phyloP scores from a whole-genome alignment of 2,113 vertebrate species.

The Dicerorhinus sumatrensis region DNA sequence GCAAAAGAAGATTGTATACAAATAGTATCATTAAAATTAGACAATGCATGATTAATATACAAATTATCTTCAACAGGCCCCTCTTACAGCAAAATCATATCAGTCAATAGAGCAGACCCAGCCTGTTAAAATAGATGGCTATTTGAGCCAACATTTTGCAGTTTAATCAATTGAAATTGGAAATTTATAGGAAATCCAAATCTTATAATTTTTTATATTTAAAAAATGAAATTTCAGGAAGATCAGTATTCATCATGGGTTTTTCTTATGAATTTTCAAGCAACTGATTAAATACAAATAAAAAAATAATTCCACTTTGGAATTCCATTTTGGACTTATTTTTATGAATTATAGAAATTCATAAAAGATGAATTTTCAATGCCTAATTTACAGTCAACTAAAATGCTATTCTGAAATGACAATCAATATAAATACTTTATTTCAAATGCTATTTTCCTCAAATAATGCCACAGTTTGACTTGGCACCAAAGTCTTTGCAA shows the following conservation, averaged over 20 bases:
- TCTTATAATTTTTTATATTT: background rate
- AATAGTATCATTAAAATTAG: conserved; percentile 79
- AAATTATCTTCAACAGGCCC: conserved; percentile 76
- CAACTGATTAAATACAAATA: background rate
- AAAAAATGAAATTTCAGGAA: background rate
- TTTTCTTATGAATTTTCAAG: background rate
- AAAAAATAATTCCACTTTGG: conserved; percentile 70
- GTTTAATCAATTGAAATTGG: background rate
- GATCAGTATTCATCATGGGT: background rate
- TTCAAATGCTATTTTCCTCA: background rate
- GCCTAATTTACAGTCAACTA: conserved; percentile 46
- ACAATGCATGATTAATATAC: conserved; percentile 76
- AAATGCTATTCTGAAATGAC: conserved; percentile 62
- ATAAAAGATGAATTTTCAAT: conserved; percentile 59
- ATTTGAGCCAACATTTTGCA: background rate
- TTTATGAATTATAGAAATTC: background rate
- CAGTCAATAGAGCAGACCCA: conserved; percentile 55
- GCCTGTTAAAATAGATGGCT: background rate
- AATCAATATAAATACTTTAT: background rate
- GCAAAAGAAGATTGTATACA: conserved; percentile 67
- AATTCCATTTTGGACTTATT: too few species aligned
- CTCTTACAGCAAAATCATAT: conserved; percentile 30
- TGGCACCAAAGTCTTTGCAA: background rate
- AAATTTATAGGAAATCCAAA: background rate
- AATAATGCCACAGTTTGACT: background rate